Conservation (phyloP, 2,888 invertebrate genomes). For the Caenorhabditis japonica region DNA sequence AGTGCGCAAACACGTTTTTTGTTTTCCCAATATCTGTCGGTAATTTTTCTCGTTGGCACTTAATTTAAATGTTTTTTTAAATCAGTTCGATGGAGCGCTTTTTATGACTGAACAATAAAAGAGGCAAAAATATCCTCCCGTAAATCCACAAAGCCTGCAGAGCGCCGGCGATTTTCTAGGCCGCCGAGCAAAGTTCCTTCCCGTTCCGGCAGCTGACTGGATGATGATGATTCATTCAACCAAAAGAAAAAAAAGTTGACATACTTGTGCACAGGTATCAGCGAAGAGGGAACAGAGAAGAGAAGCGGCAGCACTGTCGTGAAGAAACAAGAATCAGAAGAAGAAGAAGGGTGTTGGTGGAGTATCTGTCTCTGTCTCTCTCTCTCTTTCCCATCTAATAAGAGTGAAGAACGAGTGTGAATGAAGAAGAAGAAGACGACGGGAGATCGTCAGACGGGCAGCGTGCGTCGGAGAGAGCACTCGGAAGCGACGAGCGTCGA, state of each 20-base stretch:
- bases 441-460: constrained; percentile 15
- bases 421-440: constrained; percentile 21
- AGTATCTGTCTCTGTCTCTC: constrained; percentile 22
- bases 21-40: too few relatives aligned
- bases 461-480: constrained; percentile 12
- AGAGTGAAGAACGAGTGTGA: constrained; percentile 21
- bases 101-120: too few relatives aligned
- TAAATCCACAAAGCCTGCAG: too few relatives aligned
- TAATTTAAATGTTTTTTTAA: too few relatives aligned
- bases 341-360: constrained; percentile 13
- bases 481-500: constrained; percentile 1
- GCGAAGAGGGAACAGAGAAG: constrained; percentile 20
- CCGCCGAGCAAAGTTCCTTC: neutral
- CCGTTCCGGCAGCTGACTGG: too few relatives aligned
- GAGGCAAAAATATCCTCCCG: too few relatives aligned
- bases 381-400: neutral
- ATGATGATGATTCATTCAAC: too few relatives aligned
- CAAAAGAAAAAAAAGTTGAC: too few relatives aligned
- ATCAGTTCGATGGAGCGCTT: too few relatives aligned
- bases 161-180: neutral
- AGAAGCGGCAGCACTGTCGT: neutral
- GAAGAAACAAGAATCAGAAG: constrained; percentile 2
- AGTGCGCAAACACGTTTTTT: too few relatives aligned
- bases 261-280: too few relatives aligned
- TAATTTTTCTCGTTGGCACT: too few relatives aligned